Conservation (phyloP, 1,140 invertebrate species). For the Habropoda laboriosa region DNA sequence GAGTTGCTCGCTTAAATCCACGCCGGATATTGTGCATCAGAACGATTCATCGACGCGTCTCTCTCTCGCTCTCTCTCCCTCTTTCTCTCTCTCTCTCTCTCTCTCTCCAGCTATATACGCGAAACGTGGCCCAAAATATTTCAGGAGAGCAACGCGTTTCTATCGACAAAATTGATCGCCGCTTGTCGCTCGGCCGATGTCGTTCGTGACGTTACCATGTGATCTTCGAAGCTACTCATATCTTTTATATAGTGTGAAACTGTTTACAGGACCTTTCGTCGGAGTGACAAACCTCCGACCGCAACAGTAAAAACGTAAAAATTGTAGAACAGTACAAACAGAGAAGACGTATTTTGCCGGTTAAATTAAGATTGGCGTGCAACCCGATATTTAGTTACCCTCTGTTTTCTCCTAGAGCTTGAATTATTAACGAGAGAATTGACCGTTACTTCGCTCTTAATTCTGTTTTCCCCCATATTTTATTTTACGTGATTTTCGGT, state of each 20-base stretch:
- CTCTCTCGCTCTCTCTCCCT: too few species aligned
- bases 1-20: slow-evolving; percentile 23
- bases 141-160: neutral
- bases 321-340: slow-evolving; percentile 17
- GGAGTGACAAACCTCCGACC: slow-evolving; percentile 32
- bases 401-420: neutral
- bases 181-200: slow-evolving; percentile 21
- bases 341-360: neutral
- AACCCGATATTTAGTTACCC: slow-evolving; percentile 1
- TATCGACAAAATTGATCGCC: slow-evolving; percentile 21
- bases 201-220: slow-evolving; percentile 18
- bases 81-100: too few species aligned
- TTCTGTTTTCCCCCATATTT: neutral
- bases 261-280: slow-evolving; percentile 43
- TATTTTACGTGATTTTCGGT: neutral
- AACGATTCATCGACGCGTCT: neutral
- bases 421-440: neutral
- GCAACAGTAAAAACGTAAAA: slow-evolving; percentile 20
- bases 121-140: neutral
- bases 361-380: neutral
- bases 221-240: slow-evolving; percentile 37
- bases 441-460: neutral
- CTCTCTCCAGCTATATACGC: neutral
- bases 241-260: slow-evolving; percentile 34
- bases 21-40: slow-evolving; percentile 37